Evolutionary conservation across 35 echinoderm and acorn worm genomes (phyloP).

Genomic region (Apostichopus parvimensis): DNA sequence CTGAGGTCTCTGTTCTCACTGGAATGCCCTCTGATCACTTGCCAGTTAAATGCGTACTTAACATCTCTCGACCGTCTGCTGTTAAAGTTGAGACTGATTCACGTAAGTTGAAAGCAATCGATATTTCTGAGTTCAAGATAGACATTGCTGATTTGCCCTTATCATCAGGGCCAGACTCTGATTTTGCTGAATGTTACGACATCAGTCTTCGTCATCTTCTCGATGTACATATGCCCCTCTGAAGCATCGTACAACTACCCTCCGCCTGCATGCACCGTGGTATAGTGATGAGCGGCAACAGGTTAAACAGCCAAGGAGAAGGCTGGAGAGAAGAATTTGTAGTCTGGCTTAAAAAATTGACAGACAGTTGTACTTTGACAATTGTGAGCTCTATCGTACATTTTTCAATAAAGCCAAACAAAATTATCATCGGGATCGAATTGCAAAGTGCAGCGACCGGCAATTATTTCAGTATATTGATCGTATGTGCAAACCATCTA

Average conservation of each 20-base stretch:
- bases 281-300: not conserved
- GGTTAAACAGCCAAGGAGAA: not conserved
- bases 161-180: not conserved
- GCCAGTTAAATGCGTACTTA: not conserved
- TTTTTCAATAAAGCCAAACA: not conserved
- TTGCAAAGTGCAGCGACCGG: too few species aligned
- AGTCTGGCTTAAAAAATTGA: not conserved
- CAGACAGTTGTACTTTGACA: not conserved
- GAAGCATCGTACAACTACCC: not conserved
- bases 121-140: not conserved
- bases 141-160: not conserved
- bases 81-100: conserved; percentile 2
- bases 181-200: not conserved
- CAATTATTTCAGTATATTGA: too few species aligned
- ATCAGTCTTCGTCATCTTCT: conserved; percentile 1
- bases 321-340: not conserved
- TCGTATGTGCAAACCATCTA: too few species aligned
- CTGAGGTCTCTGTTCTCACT: conserved; percentile 14
- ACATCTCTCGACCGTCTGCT: conserved; percentile 15
- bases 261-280: not conserved
- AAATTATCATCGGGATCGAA: too few species aligned
- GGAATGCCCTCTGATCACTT: conserved; percentile 70
- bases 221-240: not conserved
- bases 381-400: not conserved
- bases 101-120: not conserved